These are phyloP conservation scores for Miltochrista miniata DNA, from an alignment of 2,888 invertebrate genomes.

Conservation along the genomic window DNA sequence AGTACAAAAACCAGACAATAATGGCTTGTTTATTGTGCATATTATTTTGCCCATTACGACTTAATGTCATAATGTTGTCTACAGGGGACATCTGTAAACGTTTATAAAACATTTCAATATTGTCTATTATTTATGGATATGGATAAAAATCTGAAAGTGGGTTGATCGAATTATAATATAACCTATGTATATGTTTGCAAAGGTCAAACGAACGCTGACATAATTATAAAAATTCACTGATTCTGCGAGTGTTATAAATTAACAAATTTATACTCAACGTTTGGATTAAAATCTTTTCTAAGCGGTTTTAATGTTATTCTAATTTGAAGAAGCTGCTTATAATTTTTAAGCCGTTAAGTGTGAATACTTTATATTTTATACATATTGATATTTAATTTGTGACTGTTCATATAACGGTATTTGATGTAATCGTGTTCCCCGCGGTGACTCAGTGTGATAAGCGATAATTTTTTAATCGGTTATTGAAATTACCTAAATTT, in stretches of 20 bases:
- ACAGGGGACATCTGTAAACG: too few species aligned
- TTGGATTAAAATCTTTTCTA: constrained; percentile 30
- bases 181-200: constrained; percentile 22
- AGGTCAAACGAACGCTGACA: constrained; percentile 25
- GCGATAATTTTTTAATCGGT: constrained; percentile 39
- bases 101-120: too few species aligned
- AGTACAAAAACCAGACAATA: too few species aligned
- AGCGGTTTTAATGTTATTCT: constrained; percentile 27
- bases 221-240: constrained; percentile 24
- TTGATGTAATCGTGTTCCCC: constrained; percentile 21
- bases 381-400: constrained; percentile 43
- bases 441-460: constrained; percentile 26
- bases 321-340: constrained; percentile 37
- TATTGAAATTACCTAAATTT: constrained; percentile 20
- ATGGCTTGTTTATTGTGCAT: too few species aligned
- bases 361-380: constrained; percentile 27
- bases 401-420: constrained; percentile 25
- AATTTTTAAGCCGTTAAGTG: constrained; percentile 32
- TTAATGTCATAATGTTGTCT: too few species aligned
- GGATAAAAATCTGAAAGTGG: constrained; percentile 21
- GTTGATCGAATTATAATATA: constrained; percentile 17
- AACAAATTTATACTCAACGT: constrained; percentile 29
- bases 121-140: too few species aligned
- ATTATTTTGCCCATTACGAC: too few species aligned
- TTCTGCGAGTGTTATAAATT: constrained; percentile 32